phyloP scores from a whole-genome alignment of 2,113 vertebrate genomes.

The Origma solitaria region DNA sequence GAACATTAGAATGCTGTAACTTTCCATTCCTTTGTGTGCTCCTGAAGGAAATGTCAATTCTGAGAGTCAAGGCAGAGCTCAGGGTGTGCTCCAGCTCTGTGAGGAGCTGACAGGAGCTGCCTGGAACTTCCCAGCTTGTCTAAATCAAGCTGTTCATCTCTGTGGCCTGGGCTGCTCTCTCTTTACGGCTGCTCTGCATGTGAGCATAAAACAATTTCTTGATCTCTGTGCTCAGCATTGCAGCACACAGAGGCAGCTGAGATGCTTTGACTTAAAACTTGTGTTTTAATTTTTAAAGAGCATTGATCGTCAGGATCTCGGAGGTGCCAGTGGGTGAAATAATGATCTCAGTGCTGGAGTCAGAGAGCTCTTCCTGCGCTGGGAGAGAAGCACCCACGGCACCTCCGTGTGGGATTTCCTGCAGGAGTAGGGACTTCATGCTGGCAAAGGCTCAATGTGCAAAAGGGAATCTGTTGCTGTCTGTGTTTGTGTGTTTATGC shows the following conservation, averaged over 20 bases:
- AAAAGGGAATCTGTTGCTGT: not conserved
- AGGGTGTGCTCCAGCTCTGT: not conserved
- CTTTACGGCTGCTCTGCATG: not conserved
- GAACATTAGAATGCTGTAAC: not conserved
- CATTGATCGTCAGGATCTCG: not conserved
- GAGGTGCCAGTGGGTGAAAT: not conserved
- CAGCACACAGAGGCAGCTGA: not conserved
- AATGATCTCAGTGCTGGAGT: not conserved
- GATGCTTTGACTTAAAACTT: not conserved
- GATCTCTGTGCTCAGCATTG: not conserved
- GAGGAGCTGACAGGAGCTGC: not conserved
- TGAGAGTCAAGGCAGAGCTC: rapidly evolving
- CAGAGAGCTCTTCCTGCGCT: not conserved
- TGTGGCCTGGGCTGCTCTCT: not conserved
- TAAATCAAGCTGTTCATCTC: not conserved
- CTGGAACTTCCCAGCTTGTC: not conserved
- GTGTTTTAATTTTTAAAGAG: slow-evolving; percentile 1
- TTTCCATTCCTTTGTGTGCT: not conserved
- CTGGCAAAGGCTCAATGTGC: not conserved
- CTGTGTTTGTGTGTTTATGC: not conserved
- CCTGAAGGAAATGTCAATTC: not conserved
- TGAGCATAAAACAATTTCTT: not conserved
- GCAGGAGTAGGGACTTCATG: rapidly evolving
- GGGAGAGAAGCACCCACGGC: rapidly evolving
- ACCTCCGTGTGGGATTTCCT: rapidly evolving